A percentile compares a stretch with the other conserved stretches of the same genome.
Evolutionary conservation across 1,140 invertebrate species (phyloP).

Genomic region (Zaprionus inermis): DNA sequence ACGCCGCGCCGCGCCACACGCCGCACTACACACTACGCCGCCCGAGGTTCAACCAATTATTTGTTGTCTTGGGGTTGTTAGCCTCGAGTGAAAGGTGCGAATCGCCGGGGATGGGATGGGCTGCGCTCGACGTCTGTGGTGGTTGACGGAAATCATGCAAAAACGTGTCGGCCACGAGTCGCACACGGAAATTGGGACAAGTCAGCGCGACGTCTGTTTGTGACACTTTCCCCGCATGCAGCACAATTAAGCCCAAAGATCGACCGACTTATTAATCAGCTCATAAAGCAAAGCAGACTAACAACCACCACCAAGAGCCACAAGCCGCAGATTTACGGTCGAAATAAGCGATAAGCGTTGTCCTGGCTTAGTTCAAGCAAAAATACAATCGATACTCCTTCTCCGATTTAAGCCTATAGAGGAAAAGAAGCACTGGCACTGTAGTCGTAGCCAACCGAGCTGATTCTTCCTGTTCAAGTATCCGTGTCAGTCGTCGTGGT

Average conservation of each 20-base stretch:
- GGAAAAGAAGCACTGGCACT: not conserved
- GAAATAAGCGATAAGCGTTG: not conserved
- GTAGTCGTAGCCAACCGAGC: not conserved
- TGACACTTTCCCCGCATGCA: constrained; percentile 55
- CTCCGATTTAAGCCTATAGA: not conserved
- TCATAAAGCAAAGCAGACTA: constrained; percentile 49
- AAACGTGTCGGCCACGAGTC: constrained; percentile 74
- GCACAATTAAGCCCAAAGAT: constrained; percentile 3
- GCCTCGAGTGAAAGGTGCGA: constrained; percentile 1
- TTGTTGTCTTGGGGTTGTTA: constrained; percentile 56
- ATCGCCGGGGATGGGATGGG: not conserved
- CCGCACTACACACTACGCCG: constrained; percentile 46
- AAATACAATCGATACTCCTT: not conserved
- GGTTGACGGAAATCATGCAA: constrained; percentile 73
- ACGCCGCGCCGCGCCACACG: constrained; percentile 11
- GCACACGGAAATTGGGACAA: constrained; percentile 45
- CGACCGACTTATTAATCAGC: constrained; percentile 60
- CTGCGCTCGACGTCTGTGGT: no score
- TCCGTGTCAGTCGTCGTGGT: not conserved
- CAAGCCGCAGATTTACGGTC: not conserved
- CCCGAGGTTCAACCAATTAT: constrained; percentile 39
- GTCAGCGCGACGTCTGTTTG: constrained; percentile 45
- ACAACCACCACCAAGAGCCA: not conserved
- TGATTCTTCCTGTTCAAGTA: not conserved
- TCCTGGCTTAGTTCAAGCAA: no score